Base-by-base conservation (phyloP, 2,888 invertebrate species). In the Ormia ochracea region DNA sequence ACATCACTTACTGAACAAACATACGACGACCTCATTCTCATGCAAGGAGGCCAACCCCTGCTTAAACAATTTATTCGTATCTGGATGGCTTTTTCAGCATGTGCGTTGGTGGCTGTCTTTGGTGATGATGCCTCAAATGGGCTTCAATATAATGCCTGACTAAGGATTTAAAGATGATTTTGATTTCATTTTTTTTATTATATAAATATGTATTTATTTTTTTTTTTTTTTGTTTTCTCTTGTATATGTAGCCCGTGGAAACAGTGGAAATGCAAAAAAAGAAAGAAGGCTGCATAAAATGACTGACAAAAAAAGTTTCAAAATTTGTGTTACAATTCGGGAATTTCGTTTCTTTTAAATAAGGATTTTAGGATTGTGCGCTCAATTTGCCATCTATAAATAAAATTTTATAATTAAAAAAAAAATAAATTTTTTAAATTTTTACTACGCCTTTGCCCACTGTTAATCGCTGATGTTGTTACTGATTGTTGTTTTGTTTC, bases 151-250 rank as follows among this genome's bases (percentile, higher is more conserved):
- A 74, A 78, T 74, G 74, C 68, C 78, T 78, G 78, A 78, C 78
- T 78, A 69, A 78, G 78, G 78, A 78, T 69, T 78, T 74, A 63
- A 78, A 74, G 74, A 78, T 78, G 78, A 78, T 78, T 78, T 78
- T 65, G 69, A 74, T 74, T 74, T 78, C n/a, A n/a, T n/a, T n/a
- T n/a, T n/a, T n/a, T n/a, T n/a, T n/a, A n/a, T n/a, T n/a, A n/a
- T n/a, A n/a, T n/a, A n/a, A n/a, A n/a, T n/a, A n/a, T n/a, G n/a
- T 58, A 56, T 68, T 23, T 10, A 10, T 2, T 2, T 23, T n/a
- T 7, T 12, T 21, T 36, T 12, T 33, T 31, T 23, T 33, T 54
- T 5, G 19, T 21, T 54, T n/a, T 21, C 63, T 50, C 43, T 65
- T 52, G 43, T 7, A 52, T 9, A 50, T 52, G 21, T 41, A 52